Base-by-base conservation (phyloP, 2,113 vertebrate species). In the Apistogramma diplotaenia region DNA sequence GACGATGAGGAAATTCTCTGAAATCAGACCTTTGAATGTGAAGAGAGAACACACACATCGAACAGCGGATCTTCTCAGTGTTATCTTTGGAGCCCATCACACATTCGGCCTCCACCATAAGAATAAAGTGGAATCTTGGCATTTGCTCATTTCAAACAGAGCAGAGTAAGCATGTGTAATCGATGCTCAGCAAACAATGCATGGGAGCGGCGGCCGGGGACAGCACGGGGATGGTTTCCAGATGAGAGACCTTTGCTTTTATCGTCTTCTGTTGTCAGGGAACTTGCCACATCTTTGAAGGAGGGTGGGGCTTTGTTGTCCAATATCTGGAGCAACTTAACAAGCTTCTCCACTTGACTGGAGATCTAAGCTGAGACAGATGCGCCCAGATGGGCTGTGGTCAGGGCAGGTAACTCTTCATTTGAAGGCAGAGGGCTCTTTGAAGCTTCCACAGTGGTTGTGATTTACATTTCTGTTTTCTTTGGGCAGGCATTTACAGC, bases 141-240 rank as follows among this genome's bases (percentile, higher is more conserved):
- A 80, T 82, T 56, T 72, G 70, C 84, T 90, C 85, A 89, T 81
- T 88, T 78, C 67, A 93, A 92, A 92, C 85, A 88, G 49, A 87
- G 77, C 27, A 46, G 65, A 77, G 57, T 61, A 49, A 82, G 78
- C 78, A 81, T 43, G 71, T 89, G 91, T 92, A 91, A 94, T 74
- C 43, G 85, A 93, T 86, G 87, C 89, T 92, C 55, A 9, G 79
- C 85, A 91, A 93, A 93, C 89, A 84, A 86, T 79, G 80, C 79
- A 72, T 74, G 85, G 31, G 53, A 71, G 75, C 7, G 16, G 25
- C 31, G 62, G 62, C 43, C 58, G 12, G 43, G 29, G 84, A 57
- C 76, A 59, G 71, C 3, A 9, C 6, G 4, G 29, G 31, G 83
- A 90, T 89, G 4, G 76, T 29, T 93, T 91, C 91, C 89, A 89